Conservation (phyloP, 2,888 invertebrate species). For the Petrophora chlorosata region DNA sequence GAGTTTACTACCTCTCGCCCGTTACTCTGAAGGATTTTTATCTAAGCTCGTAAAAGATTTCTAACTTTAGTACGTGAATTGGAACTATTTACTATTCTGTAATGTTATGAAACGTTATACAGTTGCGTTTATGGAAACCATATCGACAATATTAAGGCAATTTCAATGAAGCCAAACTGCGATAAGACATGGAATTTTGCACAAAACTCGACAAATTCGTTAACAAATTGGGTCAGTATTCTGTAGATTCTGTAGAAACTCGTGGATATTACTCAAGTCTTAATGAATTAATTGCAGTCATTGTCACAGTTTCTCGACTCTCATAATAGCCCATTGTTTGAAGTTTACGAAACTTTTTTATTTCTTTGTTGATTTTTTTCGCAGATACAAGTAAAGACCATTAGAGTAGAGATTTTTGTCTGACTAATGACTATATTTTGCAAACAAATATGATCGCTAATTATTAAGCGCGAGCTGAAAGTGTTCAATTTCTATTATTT, state of each 20-base stretch:
- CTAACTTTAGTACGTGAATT: background rate
- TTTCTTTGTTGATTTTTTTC: constrained; percentile 19
- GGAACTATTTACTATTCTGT: too few species aligned
- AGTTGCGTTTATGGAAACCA: too few species aligned
- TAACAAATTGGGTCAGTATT: constrained; percentile 26
- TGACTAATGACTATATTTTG: background rate
- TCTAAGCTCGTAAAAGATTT: too few species aligned
- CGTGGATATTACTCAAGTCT: constrained; percentile 39
- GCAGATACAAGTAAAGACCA: constrained; percentile 1
- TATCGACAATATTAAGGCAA: too few species aligned
- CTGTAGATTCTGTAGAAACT: constrained; percentile 22
- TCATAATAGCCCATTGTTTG: constrained; percentile 41
- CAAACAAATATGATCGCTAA: background rate
- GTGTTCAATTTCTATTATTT: background rate
- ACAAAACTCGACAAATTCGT: constrained; percentile 9
- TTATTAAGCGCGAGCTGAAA: background rate
- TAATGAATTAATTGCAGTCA: constrained; percentile 38
- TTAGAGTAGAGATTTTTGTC: background rate
- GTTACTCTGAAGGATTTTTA: too few species aligned
- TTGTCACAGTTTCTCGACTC: constrained; percentile 38
- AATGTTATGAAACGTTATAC: too few species aligned
- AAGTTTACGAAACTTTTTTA: constrained; percentile 34
- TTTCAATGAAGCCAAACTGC: constrained; percentile 1
- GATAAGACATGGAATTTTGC: constrained; percentile 3
- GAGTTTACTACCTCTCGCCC: too few species aligned